Evolutionary conservation across 1,140 invertebrate species (phyloP).

Genomic region (Himalopsyche phryganea): DNA sequence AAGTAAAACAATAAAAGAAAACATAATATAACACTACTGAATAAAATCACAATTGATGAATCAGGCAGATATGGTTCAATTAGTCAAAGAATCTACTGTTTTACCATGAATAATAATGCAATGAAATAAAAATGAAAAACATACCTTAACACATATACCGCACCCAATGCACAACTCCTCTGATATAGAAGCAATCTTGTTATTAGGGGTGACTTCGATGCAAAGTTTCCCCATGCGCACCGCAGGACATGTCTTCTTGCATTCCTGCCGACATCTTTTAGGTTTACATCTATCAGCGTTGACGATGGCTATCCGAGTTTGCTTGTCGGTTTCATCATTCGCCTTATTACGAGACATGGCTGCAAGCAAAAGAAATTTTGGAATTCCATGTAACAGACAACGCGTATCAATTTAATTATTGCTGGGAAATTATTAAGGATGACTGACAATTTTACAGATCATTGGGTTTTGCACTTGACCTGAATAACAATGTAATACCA

Average conservation of each 20-base stretch:
- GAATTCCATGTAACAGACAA: too few species aligned
- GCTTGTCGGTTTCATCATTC: slow-evolving; percentile 81
- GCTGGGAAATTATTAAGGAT: background rate
- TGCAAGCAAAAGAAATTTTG: slow-evolving; percentile 34
- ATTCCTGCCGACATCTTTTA: slow-evolving; percentile 97
- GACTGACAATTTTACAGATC: too few species aligned
- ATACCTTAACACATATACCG: slow-evolving; percentile 95
- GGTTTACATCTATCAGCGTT: slow-evolving; percentile 98
- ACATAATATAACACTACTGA: too few species aligned
- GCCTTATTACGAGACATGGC: slow-evolving; percentile 72
- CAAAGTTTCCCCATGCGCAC: slow-evolving; percentile 98
- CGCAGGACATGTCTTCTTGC: slow-evolving; percentile 98
- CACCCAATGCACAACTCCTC: slow-evolving; percentile 99
- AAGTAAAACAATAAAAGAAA: too few species aligned
- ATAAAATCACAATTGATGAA: too few species aligned
- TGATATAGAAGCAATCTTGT: slow-evolving; percentile 96
- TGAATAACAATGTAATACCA: too few species aligned
- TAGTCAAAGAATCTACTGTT: too few species aligned
- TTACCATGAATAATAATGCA: too few species aligned
- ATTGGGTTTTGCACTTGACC: too few species aligned
- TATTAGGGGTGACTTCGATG: slow-evolving; percentile 96
- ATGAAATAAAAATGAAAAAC: too few species aligned
- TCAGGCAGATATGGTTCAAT: too few species aligned
- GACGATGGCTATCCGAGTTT: slow-evolving; percentile 97
- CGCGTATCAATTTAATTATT: background rate